Base-by-base conservation (phyloP, 2,797 vertebrate species). In the Myotis planiceps region DNA sequence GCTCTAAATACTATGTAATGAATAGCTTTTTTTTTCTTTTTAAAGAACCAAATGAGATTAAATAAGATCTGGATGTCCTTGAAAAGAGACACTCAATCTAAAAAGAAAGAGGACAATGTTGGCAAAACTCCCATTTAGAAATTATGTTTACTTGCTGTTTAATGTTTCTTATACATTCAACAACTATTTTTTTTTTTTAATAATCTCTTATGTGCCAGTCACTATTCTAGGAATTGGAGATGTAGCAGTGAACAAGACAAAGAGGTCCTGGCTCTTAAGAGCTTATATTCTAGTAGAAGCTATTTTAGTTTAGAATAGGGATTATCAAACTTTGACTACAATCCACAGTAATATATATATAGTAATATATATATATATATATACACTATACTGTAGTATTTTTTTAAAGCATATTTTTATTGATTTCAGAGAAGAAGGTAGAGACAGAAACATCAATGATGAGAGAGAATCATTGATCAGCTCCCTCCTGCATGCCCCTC, bases 61-160 rank as follows among this genome's bases (percentile, higher is more conserved):
- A 63, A 94, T 65, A 95, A 86, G 7, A 88, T 72, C 23, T 58
- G n/a, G 12, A 90, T 76, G 49, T 37, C 42, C 34, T 42, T 81
- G 27, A 66, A 39, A 87, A 87, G 88, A 93, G 45, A 89, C 13
- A 89, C 16, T n/a, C 19, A 58, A 69, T 96, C 51, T 72, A 58
- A 80, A 79, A 85, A 49, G 18, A 37, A 90, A 72, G 5, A 88
- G 25, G 91, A 69, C 6, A 87, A 90, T 18, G 60, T 71, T 74
- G 79, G 19, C 29, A 82, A 80, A 71, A 75, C 6, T 94, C 53
- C 53, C 3, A 2, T 32, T 71, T 88, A 91, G 75, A 90, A 93
- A 84, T 72, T 51, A 76, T 51, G 37, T 37, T 78, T 88, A 78
- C 18, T 65, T 81, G 68, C 15, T 39, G 32, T 49, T 71, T 84